Base-by-base conservation (phyloP, 1,140 invertebrate species). In the Anoplophora glabripennis region DNA sequence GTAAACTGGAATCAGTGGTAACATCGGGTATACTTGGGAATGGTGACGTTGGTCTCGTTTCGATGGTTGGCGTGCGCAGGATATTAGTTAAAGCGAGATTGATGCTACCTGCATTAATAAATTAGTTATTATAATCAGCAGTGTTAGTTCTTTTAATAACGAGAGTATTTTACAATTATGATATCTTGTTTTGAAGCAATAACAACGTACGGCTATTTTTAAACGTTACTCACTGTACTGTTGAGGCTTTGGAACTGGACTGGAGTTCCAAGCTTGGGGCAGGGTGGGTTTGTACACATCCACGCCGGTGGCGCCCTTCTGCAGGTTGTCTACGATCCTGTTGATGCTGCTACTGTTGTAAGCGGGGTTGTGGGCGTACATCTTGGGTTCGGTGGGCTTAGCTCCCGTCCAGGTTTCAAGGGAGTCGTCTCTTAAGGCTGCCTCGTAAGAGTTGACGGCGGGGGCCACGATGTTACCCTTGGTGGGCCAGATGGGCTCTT, bases 221-320 rank as follows among this genome's bases (percentile, higher is more conserved):
- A 17, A 47, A 15, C 1, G 9, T 15, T 33, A 68, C 66, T 64
- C 54, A 68, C 66, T 57, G 44, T 62, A 68, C 51, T 64, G 53
- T 66, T 68, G 70, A 56, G 70, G 67, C 52, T 64, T 49, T 14
- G 62, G 37, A 5, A 5, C 28, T 15, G 36, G 38, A 14, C 66
- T 46, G 34, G 78, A 69, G 57, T 78, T 79, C 82, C 82, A 83
- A 34, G 78, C 79, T 61, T 78, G 75, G 1, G 82, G 80, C 42
- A 80, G 65, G 53, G 73, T 77, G 28, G 81, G 79, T 61, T 78
- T 81, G 57, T 82, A 82, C 4, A 75, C 69, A 53, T 75, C 73
- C 7, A 74, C 69, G 56, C 67, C 71, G n/a, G 60, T 61, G 10
- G 18, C 21, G 17, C 73, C 74, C 59, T 76, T 76, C 53, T 74